These are phyloP conservation scores for Hiodon alosoides DNA, from an alignment of 2,113 vertebrate species.

Conservation along the genomic window DNA sequence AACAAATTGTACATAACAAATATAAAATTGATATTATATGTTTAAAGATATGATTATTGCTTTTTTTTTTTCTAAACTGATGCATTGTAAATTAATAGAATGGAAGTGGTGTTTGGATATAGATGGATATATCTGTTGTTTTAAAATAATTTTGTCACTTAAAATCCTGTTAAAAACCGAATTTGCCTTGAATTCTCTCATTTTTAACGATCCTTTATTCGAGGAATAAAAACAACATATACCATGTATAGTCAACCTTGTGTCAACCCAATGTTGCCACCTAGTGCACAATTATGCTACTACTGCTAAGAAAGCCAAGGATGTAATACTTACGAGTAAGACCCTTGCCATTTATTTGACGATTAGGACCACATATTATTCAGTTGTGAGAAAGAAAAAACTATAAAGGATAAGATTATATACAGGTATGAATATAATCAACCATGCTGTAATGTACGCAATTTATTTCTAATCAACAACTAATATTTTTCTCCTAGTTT, in stretches of 20 bases:
- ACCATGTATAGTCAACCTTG: background rate
- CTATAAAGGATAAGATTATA: no score
- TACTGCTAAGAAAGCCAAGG: no score
- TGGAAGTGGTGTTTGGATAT: conserved; percentile 23
- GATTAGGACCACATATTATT: no score
- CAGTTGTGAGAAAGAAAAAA: no score
- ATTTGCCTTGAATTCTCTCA: conserved; percentile 16
- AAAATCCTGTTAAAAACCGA: conserved; percentile 17
- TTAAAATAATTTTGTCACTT: conserved; percentile 18
- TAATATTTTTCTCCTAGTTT: no score
- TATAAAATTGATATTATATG: conserved; percentile 59
- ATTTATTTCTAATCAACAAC: no score
- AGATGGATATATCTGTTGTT: conserved; percentile 22
- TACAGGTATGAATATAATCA: no score
- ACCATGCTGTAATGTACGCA: no score
- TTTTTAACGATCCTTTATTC: conserved; percentile 28
- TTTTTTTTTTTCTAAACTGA: conserved; percentile 24
- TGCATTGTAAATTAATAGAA: conserved; percentile 20
- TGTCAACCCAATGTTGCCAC: conserved; percentile 15
- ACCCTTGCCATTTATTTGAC: no score
- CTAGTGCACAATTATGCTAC: background rate
- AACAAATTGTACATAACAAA: conserved; percentile 69
- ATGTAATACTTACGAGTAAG: no score
- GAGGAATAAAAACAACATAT: conserved; percentile 20
- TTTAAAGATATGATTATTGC: conserved; percentile 27